Percentiles rank a stretch among this genome's conserved stretches.
Conservation (phyloP, 2,113 vertebrate genomes). For the Dromas ardeola region DNA sequence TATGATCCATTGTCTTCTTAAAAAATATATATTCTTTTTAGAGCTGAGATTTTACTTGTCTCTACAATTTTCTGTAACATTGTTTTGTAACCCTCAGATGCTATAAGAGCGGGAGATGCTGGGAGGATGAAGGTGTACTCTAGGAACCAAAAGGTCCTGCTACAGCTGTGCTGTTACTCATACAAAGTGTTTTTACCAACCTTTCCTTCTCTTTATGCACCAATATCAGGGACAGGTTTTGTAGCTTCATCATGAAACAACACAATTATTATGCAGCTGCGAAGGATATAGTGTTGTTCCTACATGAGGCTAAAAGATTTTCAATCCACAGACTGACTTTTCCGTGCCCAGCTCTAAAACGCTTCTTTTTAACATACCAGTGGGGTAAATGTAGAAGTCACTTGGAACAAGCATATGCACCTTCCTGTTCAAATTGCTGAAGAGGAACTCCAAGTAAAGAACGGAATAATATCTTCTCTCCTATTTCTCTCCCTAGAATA, state of each 20-base stretch:
- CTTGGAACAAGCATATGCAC: neutral
- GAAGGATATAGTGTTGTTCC: neutral
- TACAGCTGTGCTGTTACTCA: neutral
- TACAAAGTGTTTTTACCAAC: neutral
- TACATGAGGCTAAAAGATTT: neutral
- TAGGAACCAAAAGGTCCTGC: neutral
- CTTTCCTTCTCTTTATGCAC: neutral
- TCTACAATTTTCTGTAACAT: neutral
- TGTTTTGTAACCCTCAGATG: neutral
- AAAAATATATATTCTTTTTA: neutral
- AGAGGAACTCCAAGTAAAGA: neutral
- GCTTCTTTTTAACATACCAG: neutral
- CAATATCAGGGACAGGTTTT: neutral
- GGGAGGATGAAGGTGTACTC: neutral
- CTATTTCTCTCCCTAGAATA: neutral
- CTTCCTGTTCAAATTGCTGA: neutral
- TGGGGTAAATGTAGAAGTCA: neutral
- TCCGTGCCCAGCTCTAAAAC: neutral
- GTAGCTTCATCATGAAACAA: neutral
- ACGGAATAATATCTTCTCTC: neutral
- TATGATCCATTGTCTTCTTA: neutral
- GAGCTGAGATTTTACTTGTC: neutral
- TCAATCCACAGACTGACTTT: neutral
- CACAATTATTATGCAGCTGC: neutral
- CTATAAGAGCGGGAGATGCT: neutral